Base-by-base conservation (phyloP, 2,888 invertebrate species). In the Phytoseiulus persimilis region DNA sequence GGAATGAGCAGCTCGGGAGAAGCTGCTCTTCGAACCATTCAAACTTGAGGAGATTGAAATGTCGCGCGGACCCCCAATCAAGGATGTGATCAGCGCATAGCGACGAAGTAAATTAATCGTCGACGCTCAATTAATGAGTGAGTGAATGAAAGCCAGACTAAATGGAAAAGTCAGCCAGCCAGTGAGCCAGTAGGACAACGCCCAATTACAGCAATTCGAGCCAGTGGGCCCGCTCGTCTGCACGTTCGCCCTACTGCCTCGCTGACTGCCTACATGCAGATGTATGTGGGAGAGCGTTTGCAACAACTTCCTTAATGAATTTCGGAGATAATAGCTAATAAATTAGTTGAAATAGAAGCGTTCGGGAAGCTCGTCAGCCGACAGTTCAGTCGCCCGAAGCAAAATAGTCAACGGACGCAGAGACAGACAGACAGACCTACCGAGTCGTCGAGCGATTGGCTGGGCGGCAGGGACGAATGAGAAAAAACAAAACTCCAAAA, bases 51-150 rank as follows among this genome's bases (percentile, higher is more conserved):
- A 65, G 65, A 65, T 65, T 65, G 65, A 65, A 65, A 65, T 18
- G 65, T 65, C 65, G 18, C 18, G 5, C 28, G 65, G 65, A 65
- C 65, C 18, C 23, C 1, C 18, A 23, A 65, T 65, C 65, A 65
- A 65, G 65, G 65, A 65, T 14, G 23, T 18, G 11, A 65, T 65
- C 65, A 65, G 65, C 5, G 65, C 5, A 1, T 14, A 23, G 23
- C 65, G 28, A 23, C 65, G 18, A 65, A 65, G 65, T 65, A 18
- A 65, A 65, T 65, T 14, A 65, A 65, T 65, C 5, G 65, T 23
- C 65, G 65, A 65, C 65, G 65, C 65, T 65, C 65, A 65, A 65
- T 65, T 65, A 65, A 65, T 65, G 65, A 65, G 65, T 65, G 65
- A 65, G 65, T 65, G 65, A 65, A 65, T 65, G 65, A 65, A 65